phyloP scores from a whole-genome alignment of 2,113 vertebrate genomes.

The Apaloderma vittatum region DNA sequence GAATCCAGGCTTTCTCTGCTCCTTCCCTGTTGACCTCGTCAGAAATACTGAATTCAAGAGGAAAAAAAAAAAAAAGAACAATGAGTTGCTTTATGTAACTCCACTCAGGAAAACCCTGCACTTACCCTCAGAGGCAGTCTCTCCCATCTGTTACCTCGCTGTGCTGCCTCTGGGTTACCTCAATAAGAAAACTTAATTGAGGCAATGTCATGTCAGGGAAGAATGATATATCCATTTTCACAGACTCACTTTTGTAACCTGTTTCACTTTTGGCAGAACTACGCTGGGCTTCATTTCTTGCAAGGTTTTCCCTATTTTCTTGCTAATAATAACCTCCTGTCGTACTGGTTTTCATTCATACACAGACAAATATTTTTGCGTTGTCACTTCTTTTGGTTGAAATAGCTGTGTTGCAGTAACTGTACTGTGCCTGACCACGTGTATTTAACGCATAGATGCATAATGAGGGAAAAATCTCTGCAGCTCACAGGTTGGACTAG shows the following conservation, averaged over 20 bases:
- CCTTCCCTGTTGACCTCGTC: slow-evolving; percentile 27
- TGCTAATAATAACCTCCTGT: neutral
- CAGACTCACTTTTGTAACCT: neutral
- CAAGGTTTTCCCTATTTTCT: rapidly evolving
- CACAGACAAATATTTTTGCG: neutral
- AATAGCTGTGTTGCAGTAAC: neutral
- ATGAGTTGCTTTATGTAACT: slow-evolving; percentile 15
- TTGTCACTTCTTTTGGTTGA: neutral
- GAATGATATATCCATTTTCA: neutral
- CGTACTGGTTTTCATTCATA: rapidly evolving
- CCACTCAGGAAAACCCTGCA: neutral
- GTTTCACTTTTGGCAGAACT: neutral
- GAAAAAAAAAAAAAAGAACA: neutral
- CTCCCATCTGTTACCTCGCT: neutral
- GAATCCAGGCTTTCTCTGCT: neutral
- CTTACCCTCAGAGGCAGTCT: neutral
- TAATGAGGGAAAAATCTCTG: neutral
- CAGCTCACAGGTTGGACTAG: neutral
- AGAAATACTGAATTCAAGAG: neutral
- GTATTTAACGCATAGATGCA: neutral
- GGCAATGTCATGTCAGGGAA: neutral
- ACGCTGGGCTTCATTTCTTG: rapidly evolving
- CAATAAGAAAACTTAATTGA: neutral
- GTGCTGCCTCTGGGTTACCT: neutral
- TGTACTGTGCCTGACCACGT: rapidly evolving